These are phyloP conservation scores for Crambe crambe DNA, from an alignment of 37 sponge, comb jelly and placozoan genomes.

Conservation along the genomic window DNA sequence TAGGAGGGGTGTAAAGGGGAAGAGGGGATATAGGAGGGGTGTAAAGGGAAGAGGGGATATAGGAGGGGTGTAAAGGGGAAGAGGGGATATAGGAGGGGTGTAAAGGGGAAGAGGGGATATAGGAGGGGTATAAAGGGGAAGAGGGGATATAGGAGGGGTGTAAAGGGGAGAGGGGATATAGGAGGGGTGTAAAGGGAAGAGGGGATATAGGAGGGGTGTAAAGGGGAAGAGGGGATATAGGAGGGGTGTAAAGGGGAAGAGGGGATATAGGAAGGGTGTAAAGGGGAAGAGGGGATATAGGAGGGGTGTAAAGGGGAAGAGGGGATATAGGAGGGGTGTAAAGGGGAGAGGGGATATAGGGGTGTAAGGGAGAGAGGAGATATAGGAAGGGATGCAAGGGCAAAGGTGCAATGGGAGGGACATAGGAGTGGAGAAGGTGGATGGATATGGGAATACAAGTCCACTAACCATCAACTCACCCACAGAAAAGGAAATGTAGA, in stretches of 20 bases:
- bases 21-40: background rate
- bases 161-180: background rate
- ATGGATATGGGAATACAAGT: no score
- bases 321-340: background rate
- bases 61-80: background rate
- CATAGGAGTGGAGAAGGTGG: background rate
- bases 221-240: background rate
- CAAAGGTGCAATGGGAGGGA: background rate
- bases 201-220: background rate
- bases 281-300: background rate
- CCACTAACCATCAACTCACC: no score
- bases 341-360: background rate
- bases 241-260: background rate
- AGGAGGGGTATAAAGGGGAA: background rate
- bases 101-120: background rate
- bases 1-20: background rate
- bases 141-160: background rate
- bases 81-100: background rate
- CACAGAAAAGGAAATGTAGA: conserved; percentile 95
- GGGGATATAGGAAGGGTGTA: background rate
- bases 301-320: background rate
- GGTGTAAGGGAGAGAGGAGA: background rate
- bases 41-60: background rate
- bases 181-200: no score
- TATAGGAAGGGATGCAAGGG: background rate